A percentile compares a stretch with the other conserved stretches of the same genome.
Evolutionary conservation across 2,113 vertebrate species (phyloP).

Genomic region (Eulemur rufifrons): DNA sequence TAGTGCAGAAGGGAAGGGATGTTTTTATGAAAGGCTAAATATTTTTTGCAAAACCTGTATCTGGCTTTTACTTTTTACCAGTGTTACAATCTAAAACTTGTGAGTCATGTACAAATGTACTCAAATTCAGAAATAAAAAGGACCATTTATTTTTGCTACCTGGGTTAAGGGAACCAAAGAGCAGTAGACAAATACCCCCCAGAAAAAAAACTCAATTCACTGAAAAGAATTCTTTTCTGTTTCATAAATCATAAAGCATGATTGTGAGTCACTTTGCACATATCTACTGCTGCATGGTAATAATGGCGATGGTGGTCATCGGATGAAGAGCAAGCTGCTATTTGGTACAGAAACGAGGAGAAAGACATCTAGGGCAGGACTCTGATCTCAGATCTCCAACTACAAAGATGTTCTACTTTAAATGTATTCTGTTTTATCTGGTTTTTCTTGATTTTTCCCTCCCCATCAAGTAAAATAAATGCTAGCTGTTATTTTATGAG

Average conservation of each 20-base stretch:
- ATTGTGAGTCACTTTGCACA: background rate
- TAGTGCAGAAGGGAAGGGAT: background rate
- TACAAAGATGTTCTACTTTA: background rate
- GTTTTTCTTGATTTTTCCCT: conserved; percentile 14
- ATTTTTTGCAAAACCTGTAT: background rate
- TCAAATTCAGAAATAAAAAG: conserved; percentile 45
- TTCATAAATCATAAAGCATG: conserved; percentile 43
- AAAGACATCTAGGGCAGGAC: background rate
- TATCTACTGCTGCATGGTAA: background rate
- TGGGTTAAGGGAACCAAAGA: conserved; percentile 24
- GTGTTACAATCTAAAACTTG: conserved; percentile 18
- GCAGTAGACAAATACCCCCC: background rate
- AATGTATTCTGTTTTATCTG: background rate
- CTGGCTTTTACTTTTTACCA: conserved; percentile 41
- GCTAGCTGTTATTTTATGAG: conserved; percentile 2
- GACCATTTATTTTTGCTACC: conserved; percentile 30
- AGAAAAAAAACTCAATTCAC: conserved; percentile 23
- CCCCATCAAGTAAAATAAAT: conserved; percentile 18
- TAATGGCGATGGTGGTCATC: background rate
- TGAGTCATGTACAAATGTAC: background rate
- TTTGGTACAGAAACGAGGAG: background rate
- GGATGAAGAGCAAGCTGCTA: background rate
- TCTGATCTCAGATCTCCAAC: background rate
- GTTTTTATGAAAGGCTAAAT: conserved; percentile 34
- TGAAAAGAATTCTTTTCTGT: conserved; percentile 37